Evolutionary conservation across 2,888 invertebrate genomes (phyloP), one percentile per base, ranked within the genome.

Genomic region (Meiosimyza decipiens): DNA sequence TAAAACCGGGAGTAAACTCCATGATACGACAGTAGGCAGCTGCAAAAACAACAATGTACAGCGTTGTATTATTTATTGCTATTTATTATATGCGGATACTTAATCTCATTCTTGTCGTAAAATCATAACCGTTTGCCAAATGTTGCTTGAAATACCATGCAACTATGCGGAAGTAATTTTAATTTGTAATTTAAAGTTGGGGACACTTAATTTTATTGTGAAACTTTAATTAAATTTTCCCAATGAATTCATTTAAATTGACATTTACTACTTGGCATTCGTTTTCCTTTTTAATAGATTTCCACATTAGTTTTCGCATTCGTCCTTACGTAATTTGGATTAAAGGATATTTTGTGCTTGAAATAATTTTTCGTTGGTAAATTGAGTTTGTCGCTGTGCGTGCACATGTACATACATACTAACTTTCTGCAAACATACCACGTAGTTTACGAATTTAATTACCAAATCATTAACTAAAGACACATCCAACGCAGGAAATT

Each of bases 51-150:
- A 40, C 9, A 40, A 40, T 28, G 28, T 28, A 28, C 40, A 40
- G 9, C 28, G 60, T 57, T 62, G 62, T 54, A 70, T 70, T 63
- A 70, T 70, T 70, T 70, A 63, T 63, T 63, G 47, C 63, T 70
- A 55, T 70, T 70, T 70, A 62, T 67, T 18, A 40, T 67, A 47
- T 16, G 47, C 47, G 55, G 57, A 13, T 15, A 22, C 22, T 22
- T 22, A 55, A 68, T 59, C 57, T 49, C 47, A 9, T 16, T 68
- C 51, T 59, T 64, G n/a, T 7, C 64, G 6, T 18, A 40, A 18
- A 33, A 63, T 57, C 16, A 55, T 18, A 55, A 18, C 55, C 18
- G 11, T 15, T 28, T 28, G 28, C 57, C 18, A 4, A 22, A 40
- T 40, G 40, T 40, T 22, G 22, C 28, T 28, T 28, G 4, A 28